Evolutionary conservation across 1,140 invertebrate genomes (phyloP).

Genomic region (Pectinophora gossypiella): DNA sequence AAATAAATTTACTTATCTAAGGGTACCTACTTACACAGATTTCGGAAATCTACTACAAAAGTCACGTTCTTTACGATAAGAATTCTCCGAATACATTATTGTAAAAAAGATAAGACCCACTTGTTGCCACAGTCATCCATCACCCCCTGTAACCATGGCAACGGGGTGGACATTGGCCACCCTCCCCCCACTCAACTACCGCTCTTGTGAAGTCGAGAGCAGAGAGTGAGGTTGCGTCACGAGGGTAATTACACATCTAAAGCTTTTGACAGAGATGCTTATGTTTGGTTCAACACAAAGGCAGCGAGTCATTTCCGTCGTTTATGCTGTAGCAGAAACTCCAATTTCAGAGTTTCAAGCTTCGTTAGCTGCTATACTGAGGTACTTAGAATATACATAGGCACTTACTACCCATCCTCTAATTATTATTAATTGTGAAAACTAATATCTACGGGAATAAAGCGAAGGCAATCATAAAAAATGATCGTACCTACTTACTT

Average conservation of each 20-base stretch:
- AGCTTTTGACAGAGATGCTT: slow-evolving; percentile 24
- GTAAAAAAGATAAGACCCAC: slow-evolving; percentile 20
- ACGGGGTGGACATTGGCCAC: slow-evolving; percentile 17
- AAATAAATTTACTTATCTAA: background rate
- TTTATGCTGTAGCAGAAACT: too few species aligned
- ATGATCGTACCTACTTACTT: too few species aligned
- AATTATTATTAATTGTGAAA: too few species aligned
- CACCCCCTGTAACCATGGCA: slow-evolving; percentile 20
- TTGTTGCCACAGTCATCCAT: slow-evolving; percentile 24
- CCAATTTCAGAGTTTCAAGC: too few species aligned
- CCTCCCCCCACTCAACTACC: slow-evolving; percentile 5
- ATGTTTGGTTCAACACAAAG: background rate
- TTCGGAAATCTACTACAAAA: too few species aligned
- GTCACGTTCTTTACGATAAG: too few species aligned
- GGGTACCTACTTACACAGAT: background rate
- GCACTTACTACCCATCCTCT: too few species aligned
- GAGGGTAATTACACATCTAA: slow-evolving; percentile 36
- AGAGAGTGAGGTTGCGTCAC: slow-evolving; percentile 26
- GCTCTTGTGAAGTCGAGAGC: slow-evolving; percentile 32
- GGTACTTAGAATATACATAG: too few species aligned
- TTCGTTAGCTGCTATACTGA: too few species aligned
- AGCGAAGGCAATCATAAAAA: too few species aligned
- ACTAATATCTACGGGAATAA: too few species aligned
- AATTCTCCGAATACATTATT: background rate
- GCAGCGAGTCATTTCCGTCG: background rate